Conservation (phyloP, 2,888 invertebrate genomes). For the Apantesis nais region DNA sequence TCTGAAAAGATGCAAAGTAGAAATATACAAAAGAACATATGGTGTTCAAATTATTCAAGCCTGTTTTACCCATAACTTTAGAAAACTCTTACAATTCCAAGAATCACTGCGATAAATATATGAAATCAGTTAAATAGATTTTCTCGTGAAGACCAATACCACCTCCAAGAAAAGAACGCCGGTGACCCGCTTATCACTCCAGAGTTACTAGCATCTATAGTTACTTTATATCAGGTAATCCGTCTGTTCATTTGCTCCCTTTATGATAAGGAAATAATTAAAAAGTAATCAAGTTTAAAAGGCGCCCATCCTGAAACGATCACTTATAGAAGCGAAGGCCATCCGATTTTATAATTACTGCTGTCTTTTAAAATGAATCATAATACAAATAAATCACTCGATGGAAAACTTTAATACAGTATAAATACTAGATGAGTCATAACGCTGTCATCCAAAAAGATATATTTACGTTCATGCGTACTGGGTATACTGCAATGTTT, state of each 20-base stretch:
- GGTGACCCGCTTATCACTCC: too few relatives aligned
- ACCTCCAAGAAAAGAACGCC: background rate
- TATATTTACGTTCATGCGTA: slow-evolving; percentile 23
- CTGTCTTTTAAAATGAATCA: slow-evolving; percentile 40
- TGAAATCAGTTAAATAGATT: too few relatives aligned
- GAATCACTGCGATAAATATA: background rate
- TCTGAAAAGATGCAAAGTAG: slow-evolving; percentile 51
- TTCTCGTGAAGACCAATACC: too few relatives aligned
- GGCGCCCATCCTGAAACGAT: slow-evolving; percentile 18
- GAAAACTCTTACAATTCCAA: background rate
- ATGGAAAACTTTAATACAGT: slow-evolving; percentile 37
- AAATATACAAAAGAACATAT: background rate
- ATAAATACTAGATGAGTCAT: slow-evolving; percentile 38
- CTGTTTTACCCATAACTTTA: too few relatives aligned
- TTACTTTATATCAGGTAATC: too few relatives aligned
- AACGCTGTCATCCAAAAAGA: slow-evolving; percentile 27
- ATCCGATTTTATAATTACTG: slow-evolving; percentile 31
- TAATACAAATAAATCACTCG: slow-evolving; percentile 45
- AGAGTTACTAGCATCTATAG: background rate
- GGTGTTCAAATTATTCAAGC: background rate
- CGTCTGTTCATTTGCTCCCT: too few relatives aligned
- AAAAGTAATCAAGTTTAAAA: background rate
- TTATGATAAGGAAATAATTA: background rate
- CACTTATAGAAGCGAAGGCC: slow-evolving; percentile 27
- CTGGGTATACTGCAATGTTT: background rate